phyloP scores from a whole-genome alignment of 2,113 vertebrate genomes.

The Tenebrosternarchus preto region DNA sequence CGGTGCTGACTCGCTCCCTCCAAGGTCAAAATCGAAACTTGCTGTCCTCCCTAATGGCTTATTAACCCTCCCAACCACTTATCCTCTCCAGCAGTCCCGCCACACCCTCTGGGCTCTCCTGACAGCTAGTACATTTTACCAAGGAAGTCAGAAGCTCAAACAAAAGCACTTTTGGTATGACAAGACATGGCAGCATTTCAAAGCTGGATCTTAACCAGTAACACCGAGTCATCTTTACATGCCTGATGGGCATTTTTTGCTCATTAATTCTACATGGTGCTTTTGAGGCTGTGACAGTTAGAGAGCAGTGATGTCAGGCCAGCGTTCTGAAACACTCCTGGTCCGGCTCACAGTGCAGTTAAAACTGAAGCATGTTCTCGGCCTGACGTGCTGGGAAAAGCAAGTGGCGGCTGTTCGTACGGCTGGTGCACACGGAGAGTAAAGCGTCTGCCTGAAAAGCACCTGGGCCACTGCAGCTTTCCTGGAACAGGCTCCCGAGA shows the following conservation, averaged over 20 bases:
- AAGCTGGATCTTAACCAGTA: constrained; percentile 17
- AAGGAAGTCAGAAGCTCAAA: constrained; percentile 13
- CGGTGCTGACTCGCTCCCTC: not conserved
- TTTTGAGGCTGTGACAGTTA: not conserved
- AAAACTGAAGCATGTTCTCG: not conserved
- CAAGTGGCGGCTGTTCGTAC: not conserved
- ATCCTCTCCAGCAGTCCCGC: too few relatives aligned
- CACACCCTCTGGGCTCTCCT: not conserved
- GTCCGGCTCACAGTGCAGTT: not conserved
- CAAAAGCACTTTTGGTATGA: not conserved
- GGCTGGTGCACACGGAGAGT: not conserved
- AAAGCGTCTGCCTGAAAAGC: constrained; percentile 1
- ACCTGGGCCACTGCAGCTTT: not conserved
- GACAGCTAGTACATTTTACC: constrained; percentile 10
- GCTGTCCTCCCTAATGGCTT: constrained; percentile 14
- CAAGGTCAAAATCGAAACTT: constrained; percentile 12
- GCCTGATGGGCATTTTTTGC: constrained; percentile 9
- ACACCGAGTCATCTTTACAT: constrained; percentile 24
- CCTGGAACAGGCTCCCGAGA: constrained; percentile 14
- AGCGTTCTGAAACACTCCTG: not conserved
- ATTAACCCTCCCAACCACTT: constrained; percentile 12
- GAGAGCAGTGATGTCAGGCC: not conserved
- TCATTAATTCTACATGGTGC: constrained; percentile 24
- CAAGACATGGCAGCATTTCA: constrained; percentile 34
- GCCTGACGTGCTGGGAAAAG: constrained; percentile 20